Evolutionary conservation across 2,797 vertebrate genomes (phyloP).

Genomic region (Sebastes cheni): DNA sequence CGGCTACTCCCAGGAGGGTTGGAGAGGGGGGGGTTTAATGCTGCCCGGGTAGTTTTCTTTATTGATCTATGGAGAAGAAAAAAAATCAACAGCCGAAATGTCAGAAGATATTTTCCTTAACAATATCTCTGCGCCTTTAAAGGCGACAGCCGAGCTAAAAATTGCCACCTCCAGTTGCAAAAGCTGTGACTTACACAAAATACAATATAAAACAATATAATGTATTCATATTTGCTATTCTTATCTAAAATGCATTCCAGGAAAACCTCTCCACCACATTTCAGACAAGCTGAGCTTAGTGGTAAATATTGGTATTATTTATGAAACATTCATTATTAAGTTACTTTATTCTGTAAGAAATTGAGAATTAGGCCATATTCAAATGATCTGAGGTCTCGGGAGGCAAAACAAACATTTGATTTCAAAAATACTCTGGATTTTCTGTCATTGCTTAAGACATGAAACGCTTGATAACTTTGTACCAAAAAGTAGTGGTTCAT

Average conservation of each 20-base stretch:
- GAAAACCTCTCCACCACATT: background rate
- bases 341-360: slow-evolving; percentile 54
- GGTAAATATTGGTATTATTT: slow-evolving; percentile 57
- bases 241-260: background rate
- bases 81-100: slow-evolving; percentile 47
- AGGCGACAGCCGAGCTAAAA: slow-evolving; percentile 33
- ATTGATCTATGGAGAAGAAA: slow-evolving; percentile 67
- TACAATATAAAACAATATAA: background rate
- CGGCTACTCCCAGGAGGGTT: slow-evolving; percentile 50
- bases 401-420: slow-evolving; percentile 70
- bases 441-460: slow-evolving; percentile 69
- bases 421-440: slow-evolving; percentile 49
- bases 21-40: slow-evolving; percentile 54
- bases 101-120: slow-evolving; percentile 56
- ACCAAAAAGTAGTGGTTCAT: slow-evolving; percentile 63
- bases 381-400: slow-evolving; percentile 60
- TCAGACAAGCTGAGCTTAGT: slow-evolving; percentile 10
- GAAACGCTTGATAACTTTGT: slow-evolving; percentile 68
- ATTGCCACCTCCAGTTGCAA: background rate
- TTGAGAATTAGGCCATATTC: slow-evolving; percentile 66
- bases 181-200: background rate
- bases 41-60: slow-evolving; percentile 62
- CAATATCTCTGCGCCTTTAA: slow-evolving; percentile 50
- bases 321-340: slow-evolving; percentile 58
- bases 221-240: background rate